phyloP scores from a whole-genome alignment of 2,113 vertebrate species.

The Bujurquina vittata region DNA sequence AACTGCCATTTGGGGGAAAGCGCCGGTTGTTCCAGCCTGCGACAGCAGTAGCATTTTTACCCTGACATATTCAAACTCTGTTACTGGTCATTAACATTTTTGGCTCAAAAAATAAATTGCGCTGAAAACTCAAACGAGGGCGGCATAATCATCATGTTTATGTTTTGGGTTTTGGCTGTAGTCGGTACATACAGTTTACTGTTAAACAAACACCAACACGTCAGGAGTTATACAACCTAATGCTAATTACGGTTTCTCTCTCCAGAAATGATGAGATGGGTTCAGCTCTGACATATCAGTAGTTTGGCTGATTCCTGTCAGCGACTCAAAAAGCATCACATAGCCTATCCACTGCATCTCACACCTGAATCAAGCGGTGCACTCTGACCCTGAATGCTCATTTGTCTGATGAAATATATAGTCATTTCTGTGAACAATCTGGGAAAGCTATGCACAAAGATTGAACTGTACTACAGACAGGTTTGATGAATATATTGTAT shows the following conservation, averaged over 20 bases:
- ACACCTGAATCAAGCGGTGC: neutral
- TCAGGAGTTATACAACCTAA: neutral
- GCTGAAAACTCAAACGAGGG: neutral
- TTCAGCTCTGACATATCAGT: neutral
- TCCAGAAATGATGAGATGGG: neutral
- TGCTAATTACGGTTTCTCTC: neutral
- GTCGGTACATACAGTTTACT: neutral
- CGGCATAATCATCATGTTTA: slow-evolving; percentile 8
- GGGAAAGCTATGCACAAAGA: slow-evolving; percentile 33
- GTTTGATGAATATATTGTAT: slow-evolving; percentile 38
- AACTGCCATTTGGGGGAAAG: neutral
- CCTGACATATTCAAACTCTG: neutral
- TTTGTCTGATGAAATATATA: slow-evolving; percentile 24
- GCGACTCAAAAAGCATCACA: neutral
- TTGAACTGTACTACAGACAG: slow-evolving; percentile 30
- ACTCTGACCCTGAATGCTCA: slow-evolving; percentile 17
- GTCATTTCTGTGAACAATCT: slow-evolving; percentile 31
- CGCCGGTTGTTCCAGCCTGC: neutral
- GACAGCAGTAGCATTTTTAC: neutral
- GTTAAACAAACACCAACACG: neutral
- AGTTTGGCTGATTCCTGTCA: neutral
- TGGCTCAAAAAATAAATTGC: neutral
- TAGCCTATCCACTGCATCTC: neutral
- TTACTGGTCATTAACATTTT: slow-evolving; percentile 1
- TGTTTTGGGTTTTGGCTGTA: neutral